Evolutionary conservation across 2,888 invertebrate species (phyloP), one percentile per base, ranked within the genome.

Genomic region (Steinernema hermaphroditum): DNA sequence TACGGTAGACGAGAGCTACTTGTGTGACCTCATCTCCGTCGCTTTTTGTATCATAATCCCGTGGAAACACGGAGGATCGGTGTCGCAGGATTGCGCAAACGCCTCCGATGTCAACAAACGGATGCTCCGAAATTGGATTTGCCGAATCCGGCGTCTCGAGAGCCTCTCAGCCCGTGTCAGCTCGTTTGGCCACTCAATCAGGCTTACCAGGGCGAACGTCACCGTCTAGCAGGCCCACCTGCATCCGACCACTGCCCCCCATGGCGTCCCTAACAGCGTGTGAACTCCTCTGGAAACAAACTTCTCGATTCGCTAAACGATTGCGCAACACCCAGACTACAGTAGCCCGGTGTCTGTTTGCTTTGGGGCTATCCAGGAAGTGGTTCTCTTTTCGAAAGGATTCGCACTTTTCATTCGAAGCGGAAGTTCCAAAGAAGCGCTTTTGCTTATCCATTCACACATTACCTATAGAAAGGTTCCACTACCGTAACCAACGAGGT

Each of bases 121-220:
- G 54, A 24, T 22, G 14, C 54, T 27, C 54, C 54, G 54, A 54
- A 54, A 54, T 54, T 54, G 54, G 54, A 54, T 54, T 54, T 54
- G 24, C 24, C 19, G 24, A 27, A 2, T 22, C 9, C 16, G 6
- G 24, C 54, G 54, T 54, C 54, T 54, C 54, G 27, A 54, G 54
- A 14, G 54, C 24, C 54, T 54, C 54, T 54, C 54, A 8, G 9
- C 24, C 2, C 54, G 22, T 27, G 54, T 54, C 54, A 54, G n/a
- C 54, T 54, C 54, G 54, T 24, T 27, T 27, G 54, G 62, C 29
- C 62, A 62, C 62, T 62, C 62, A 62, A 62, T 62, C 62, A 62
- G 27, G 62, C 62, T 62, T 29, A 12, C 22, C 29, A 34, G 62
- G 32, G 27, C 14, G 27, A 6, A 16, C 16, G 16, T 16, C 6